phyloP scores from a whole-genome alignment of 1,140 invertebrate genomes.

The Cherax quadricarinatus region DNA sequence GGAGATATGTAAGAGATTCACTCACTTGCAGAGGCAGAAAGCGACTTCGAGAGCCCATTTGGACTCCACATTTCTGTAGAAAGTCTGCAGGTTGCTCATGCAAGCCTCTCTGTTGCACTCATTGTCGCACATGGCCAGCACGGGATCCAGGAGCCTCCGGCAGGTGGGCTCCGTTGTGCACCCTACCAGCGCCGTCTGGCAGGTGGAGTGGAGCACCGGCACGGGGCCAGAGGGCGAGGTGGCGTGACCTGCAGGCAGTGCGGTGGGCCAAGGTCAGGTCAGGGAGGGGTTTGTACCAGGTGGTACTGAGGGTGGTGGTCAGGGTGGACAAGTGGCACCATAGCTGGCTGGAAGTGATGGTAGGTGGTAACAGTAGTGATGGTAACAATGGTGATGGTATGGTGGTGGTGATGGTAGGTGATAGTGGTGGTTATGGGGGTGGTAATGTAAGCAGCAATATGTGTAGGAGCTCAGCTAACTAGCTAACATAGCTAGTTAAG shows the following conservation, averaged over 20 bases:
- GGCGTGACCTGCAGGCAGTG: constrained; percentile 19
- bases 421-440: background rate
- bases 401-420: no score
- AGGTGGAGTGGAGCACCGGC: constrained; percentile 78
- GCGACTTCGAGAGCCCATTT: constrained; percentile 91
- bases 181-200: constrained; percentile 84
- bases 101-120: constrained; percentile 89
- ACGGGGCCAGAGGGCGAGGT: constrained; percentile 10
- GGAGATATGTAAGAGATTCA: constrained; percentile 65
- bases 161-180: constrained; percentile 88
- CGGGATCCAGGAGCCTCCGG: constrained; percentile 84
- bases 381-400: background rate
- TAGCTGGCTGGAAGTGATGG: no score
- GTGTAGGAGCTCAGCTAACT: background rate
- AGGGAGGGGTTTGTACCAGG: background rate
- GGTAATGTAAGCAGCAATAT: background rate
- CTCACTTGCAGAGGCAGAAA: constrained; percentile 95
- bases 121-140: constrained; percentile 86
- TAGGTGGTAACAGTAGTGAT: background rate
- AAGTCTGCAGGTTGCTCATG: constrained; percentile 90
- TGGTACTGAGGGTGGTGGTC: no score
- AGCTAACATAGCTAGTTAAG: background rate
- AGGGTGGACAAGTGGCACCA: no score
- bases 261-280: background rate
- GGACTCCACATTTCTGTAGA: constrained; percentile 87